These are phyloP conservation scores for Genyomyrus donnyi DNA, from an alignment of 2,113 vertebrate genomes.

Conservation along the genomic window DNA sequence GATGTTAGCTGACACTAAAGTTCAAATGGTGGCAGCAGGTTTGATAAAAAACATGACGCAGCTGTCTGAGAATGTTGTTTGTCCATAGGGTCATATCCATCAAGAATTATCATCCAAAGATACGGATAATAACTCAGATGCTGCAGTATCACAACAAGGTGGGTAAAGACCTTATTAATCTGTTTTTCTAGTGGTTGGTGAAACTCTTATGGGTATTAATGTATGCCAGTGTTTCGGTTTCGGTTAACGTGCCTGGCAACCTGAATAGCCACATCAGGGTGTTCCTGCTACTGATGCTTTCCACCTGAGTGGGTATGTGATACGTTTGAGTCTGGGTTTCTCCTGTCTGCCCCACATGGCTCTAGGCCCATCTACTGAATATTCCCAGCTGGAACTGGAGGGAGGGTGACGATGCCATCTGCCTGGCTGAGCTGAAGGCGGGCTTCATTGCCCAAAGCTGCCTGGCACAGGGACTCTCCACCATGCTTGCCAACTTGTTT, in stretches of 20 bases:
- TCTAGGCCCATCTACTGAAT: slow-evolving; percentile 95
- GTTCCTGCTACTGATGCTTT: slow-evolving; percentile 27
- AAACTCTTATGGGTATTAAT: neutral
- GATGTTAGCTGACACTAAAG: neutral
- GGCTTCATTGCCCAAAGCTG: slow-evolving; percentile 99
- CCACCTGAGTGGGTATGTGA: slow-evolving; percentile 16
- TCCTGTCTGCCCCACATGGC: neutral
- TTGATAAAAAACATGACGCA: neutral
- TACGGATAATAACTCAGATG: slow-evolving; percentile 99
- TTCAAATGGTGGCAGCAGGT: neutral
- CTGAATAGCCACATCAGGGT: neutral
- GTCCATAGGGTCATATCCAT: slow-evolving; percentile 90
- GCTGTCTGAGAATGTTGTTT: neutral
- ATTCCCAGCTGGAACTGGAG: slow-evolving; percentile 99
- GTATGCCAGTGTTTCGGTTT: neutral
- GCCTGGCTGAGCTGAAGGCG: slow-evolving; percentile 94
- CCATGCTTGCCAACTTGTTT: slow-evolving; percentile 99
- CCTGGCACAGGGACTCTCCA: slow-evolving; percentile 96
- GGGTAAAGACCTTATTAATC: neutral
- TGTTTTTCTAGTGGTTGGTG: neutral
- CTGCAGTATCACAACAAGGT: slow-evolving; percentile 99
- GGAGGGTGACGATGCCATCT: slow-evolving; percentile 97
- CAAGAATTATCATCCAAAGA: slow-evolving; percentile 98
- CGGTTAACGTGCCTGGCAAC: neutral
- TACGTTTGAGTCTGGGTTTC: slow-evolving; percentile 2